Evolutionary conservation across 2,797 vertebrate genomes (phyloP).

Genomic region (Cossypha niveicapilla): DNA sequence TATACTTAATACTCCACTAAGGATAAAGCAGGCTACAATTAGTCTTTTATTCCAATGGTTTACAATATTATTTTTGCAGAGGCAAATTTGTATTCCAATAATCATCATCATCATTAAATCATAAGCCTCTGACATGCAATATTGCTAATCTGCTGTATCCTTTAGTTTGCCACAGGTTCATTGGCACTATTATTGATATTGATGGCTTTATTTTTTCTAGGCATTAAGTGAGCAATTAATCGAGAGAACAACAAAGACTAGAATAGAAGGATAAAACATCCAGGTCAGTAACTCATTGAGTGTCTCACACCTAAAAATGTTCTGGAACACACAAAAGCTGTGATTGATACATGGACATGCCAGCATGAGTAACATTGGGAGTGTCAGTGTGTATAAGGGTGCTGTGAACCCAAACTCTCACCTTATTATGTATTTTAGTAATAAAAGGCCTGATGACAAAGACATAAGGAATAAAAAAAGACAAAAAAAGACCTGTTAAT

Average conservation of each 20-base stretch:
- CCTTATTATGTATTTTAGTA: background rate
- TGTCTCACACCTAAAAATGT: slow-evolving; percentile 4
- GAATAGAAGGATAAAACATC: slow-evolving; percentile 15
- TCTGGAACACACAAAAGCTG: background rate
- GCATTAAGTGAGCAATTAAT: background rate
- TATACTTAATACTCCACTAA: background rate
- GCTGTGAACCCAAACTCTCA: background rate
- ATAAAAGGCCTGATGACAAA: background rate
- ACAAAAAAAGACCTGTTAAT: background rate
- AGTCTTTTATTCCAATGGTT: background rate
- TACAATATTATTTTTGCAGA: background rate
- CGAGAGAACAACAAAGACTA: slow-evolving; percentile 6
- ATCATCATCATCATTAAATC: background rate
- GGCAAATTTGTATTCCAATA: background rate
- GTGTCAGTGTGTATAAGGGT: background rate
- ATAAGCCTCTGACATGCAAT: background rate
- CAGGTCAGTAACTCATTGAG: background rate
- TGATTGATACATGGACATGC: background rate
- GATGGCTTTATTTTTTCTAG: slow-evolving; percentile 38
- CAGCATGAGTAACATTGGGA: background rate
- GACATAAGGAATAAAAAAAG: background rate
- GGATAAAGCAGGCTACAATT: background rate
- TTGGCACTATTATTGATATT: slow-evolving; percentile 26
- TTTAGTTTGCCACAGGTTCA: slow-evolving; percentile 18
- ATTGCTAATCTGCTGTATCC: slow-evolving; percentile 27